Evolutionary conservation across 2,113 vertebrate genomes (phyloP), one percentile per base, ranked within the genome.

Genomic region (Sphaerodactylus townsendi): DNA sequence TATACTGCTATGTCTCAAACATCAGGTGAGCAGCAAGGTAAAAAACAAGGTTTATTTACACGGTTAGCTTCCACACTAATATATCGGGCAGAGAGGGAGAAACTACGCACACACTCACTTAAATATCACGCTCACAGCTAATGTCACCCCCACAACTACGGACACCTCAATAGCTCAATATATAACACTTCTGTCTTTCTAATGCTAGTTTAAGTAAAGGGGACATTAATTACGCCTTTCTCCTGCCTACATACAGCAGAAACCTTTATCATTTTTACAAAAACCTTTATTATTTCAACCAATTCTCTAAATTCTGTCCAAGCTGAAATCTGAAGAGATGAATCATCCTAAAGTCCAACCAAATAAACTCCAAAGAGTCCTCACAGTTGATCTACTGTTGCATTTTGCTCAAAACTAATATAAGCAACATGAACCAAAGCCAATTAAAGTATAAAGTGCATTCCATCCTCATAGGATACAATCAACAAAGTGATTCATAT

Each of bases 291-390:
- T 0, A 0, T n/a, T 85, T 86, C 70, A 77, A 77, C 78, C 33
- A 62, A 14, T 68, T 86, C 3, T 56, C 33, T 19, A 14, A 73
- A 33, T 72, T 17, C 75, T 0, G n/a, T 53, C 84, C 41, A 62
- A 21, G n/a, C n/a, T n/a, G n/a, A 50, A 86, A 85, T 35, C 53
- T 62, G 75, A 78, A 35, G 65, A 80, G 65, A 44, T 33, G 66
- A 30, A 21, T 21, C 23, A 23, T 48, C 30, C 77, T 69, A 15
- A 64, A 50, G 21, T 69, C 44, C 19, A 69, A 25, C n/a, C n/a
- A 80, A 80, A 80, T 14, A 3, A 41, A 9, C n/a, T 68, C 65
- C 77, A 89, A 91, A 91, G 21, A 65, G n/a, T 7, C 17, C 65
- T 37, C 41, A 10, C 70, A 74, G n/a, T 53, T 70, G 33, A 53